Base-by-base conservation (phyloP, 2,797 vertebrate genomes). In the Percopsis omiscomaycus region DNA sequence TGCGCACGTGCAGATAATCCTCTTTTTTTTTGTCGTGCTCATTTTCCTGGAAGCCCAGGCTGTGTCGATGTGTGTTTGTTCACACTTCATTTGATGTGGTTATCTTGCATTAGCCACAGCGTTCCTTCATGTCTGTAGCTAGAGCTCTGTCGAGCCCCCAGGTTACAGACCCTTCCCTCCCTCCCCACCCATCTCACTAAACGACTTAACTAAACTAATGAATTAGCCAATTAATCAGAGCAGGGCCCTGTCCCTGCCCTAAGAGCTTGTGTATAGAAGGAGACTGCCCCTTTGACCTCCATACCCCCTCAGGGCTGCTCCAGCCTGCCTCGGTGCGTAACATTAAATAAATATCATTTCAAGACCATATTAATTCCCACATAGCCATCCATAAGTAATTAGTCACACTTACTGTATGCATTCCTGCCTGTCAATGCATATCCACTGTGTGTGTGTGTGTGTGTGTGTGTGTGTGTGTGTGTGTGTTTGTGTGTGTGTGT, bases 191-290 rank as follows among this genome's bases (percentile, higher is more conserved):
- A 64, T 86, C 84, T 87, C 73, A 75, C 89, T 90, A 87, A 90
- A 90, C 66, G 80, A 91, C 87, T 92, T 86, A 86, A 89, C 89
- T 89, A 90, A 90, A 86, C 88, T 92, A 92, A 93, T 92, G 89
- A 93, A 92, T 92, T 91, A 92, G 80, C 88, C 90, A 92, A 92
- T 94, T 92, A 93, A 93, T 94, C 90, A 92, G 89, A 85, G 83
- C 84, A 88, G 83, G 83, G 85, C 85, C 88, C 88, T 89, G 84
- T 90, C 82, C 69, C 75, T 89, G 86, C 83, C 89, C 86, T 87
- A 92, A 93, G 91, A 90, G 90, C 89, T 90, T 89, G 82, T 92
- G 92, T 92, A 92, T 90, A 86, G 84, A 86, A 84, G 86, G 73
- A 86, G 83, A 74, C 74, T 81, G 77, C 81, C 86, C 86, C 81